Base-by-base conservation (phyloP, 2,797 vertebrate species). In the Falco peregrinus region DNA sequence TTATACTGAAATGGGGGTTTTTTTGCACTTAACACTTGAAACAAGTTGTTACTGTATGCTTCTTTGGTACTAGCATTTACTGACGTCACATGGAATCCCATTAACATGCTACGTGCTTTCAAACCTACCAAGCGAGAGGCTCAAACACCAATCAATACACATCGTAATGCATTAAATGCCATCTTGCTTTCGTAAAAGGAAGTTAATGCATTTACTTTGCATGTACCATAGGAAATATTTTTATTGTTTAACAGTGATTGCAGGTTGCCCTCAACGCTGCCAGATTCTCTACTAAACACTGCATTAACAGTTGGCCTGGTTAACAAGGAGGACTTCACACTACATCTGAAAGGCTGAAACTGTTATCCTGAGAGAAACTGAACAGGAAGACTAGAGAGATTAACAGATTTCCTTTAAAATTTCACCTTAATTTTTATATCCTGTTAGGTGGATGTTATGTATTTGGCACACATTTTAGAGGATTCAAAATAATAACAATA, bases 1-100 rank as follows among this genome's bases (percentile, higher is more conserved):
- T 76, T 26, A 50, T 10, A 45, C 2, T 0, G 0, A 79, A 84
- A 59, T 6, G 5, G 1, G 1, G 1, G 12, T 0, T 29, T 73
- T 80, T 90, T 73, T 39, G 21, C 20, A 41, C 25, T 60, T 50
- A 1, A n/a, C 5, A 33, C 37, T 69, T 51, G 26, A 71, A 56
- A 74, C 89, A 90, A 54, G 47, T 78, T 84, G 24, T 13, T 54
- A n/a, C 73, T 17, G 0, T 45, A 69, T 20, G 28, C 10, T 69
- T 82, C 86, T 39, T 0, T 6, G 29, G 24, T 70, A 35, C 16
- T 8, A n/a, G 45, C 37, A 37, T 67, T 85, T 80, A 28, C 37
- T 71, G 64, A 68, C 15, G 39, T 48, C 61, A 67, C 56, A 10
- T 17, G 20, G 74, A 88, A 92, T 70, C 5, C 65, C 37, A 64